Evolutionary conservation across 2,888 invertebrate species (phyloP), one percentile per base, ranked within the genome.

Genomic region (Diarsia brunnea): DNA sequence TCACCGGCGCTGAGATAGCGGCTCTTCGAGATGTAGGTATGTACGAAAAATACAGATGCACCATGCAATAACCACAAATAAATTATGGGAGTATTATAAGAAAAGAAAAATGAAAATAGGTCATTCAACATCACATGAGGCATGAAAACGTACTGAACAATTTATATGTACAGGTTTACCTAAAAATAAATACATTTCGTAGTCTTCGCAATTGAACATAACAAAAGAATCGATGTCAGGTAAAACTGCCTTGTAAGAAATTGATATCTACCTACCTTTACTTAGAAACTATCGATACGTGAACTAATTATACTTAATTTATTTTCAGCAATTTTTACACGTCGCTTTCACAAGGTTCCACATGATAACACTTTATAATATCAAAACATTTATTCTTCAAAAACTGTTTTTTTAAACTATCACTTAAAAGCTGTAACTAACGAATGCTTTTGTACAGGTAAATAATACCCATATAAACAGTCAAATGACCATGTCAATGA

Each of bases 291-390:
- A 4, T 4, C 12, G 24, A 45, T 43, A 68, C 21, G 16, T 58
- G 53, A 11, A 38, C 38, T 38, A n/a, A n/a, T n/a, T 38, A 0
- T 68, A 7, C 2, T 47, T 43, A 8, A 19, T 8, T 38, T 31
- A 38, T 31, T 47, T 83, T 27, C 19, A n/a, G 12, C 38, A 1
- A n/a, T 19, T 31, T 31, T 49, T 24, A 43, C 11, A 45, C 19
- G 1, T 27, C 47, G 69, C 45, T 38, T 83, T 72, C 51, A 58
- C 49, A 60, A 24, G 53, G 11, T 45, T 4, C 12, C 53, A 55
- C 49, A 69, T 60, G 38, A n/a, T 24, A 71, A 68, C 68, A 49
- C 43, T 45, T 38, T 7, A 8, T 38, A 7, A 38, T 8, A 38
- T 8, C 7, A 38, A 38, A 38, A 38, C 7, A 38, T 38, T 31